Percentiles rank a stretch among this genome's conserved stretches.
These are phyloP conservation scores for Aegypius monachus DNA, from an alignment of 2,113 vertebrate genomes.

Conservation along the genomic window DNA sequence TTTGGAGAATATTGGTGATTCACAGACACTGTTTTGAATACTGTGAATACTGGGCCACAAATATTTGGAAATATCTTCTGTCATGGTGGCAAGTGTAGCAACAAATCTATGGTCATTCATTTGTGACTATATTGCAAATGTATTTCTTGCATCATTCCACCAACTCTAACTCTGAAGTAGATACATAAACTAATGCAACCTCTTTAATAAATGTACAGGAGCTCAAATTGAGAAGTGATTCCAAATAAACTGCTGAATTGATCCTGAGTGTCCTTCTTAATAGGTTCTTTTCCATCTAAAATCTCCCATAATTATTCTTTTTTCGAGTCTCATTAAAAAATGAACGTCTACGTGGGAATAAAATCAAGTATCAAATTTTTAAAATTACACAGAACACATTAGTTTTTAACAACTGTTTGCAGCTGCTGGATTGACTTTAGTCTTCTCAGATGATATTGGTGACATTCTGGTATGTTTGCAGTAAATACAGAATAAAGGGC, in stretches of 20 bases:
- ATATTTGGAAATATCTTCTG: slow-evolving; percentile 9
- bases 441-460: not conserved
- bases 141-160: not conserved
- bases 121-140: not conserved
- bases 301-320: not conserved
- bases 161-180: not conserved
- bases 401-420: not conserved
- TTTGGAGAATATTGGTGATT: not conserved
- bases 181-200: not conserved
- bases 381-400: not conserved
- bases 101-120: not conserved
- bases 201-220: not conserved
- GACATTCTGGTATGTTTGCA: not conserved
- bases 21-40: not conserved
- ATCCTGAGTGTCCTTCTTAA: not conserved
- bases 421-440: not conserved
- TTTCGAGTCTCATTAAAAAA: not conserved
- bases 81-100: not conserved
- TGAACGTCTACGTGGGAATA: not conserved
- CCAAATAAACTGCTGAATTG: not conserved
- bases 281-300: not conserved
- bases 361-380: not conserved
- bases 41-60: not conserved
- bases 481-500: not conserved
- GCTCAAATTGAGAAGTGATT: not conserved